Evolutionary conservation across 2,888 invertebrate species (phyloP), one percentile per base, ranked within the genome.

Genomic region (Machimus atricapillus): DNA sequence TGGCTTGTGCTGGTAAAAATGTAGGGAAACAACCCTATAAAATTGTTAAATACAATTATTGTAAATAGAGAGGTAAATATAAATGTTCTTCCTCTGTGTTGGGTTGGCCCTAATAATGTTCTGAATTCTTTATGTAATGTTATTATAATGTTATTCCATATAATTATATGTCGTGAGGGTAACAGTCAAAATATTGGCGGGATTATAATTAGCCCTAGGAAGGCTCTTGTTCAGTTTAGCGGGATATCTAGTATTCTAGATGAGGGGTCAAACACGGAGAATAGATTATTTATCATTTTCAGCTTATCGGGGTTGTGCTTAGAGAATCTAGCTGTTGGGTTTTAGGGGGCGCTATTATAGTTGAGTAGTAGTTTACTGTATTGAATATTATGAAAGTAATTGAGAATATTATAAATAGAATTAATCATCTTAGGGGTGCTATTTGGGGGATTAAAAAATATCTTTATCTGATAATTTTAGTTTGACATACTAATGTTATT

Each of bases 391-490:
- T 90, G 91, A 94, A 93, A 90, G 92, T 91, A 85, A 91, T 76
- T 87, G 90, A 90, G 90, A 93, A 93, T 85, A 92, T 88, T 88
- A 93, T 87, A 90, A 92, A 92, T 91, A 93, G 90, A 46, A 89
- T 89, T 89, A 93, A 89, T 93, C 94, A 94, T 89, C 93, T 93
- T 92, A 95, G 93, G 7, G 95, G 95, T 58, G 94, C 93, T 94
- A 95, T 95, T 94, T 95, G 95, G 87, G 95, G 95, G 0, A 95
- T 95, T 92, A 94, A 95, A 94, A 94, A 94, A 94, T 94, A 94
- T 93, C 93, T 93, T 82, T 81, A 88, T 86, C 90, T 93, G 94
- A 94, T 94, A 93, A 94, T 94, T 95, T 94, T 94, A 94, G 94
- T 93, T 94, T 95, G 95, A 95, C 95, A 95, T 94, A 93, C 93